Evolutionary conservation across 1,140 invertebrate species (phyloP).

Genomic region (Eurosta solidaginis): DNA sequence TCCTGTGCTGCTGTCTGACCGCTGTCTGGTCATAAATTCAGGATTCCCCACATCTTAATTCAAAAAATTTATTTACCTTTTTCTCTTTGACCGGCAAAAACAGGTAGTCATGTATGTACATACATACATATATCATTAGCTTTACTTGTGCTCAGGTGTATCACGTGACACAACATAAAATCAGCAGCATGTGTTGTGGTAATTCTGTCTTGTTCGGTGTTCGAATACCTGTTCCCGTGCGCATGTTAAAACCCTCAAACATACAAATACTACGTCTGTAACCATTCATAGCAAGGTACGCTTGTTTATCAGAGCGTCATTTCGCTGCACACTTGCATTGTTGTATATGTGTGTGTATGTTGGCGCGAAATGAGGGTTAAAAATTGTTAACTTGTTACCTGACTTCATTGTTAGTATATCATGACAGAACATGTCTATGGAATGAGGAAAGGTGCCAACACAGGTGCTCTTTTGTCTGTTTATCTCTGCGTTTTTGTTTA

Average conservation of each 20-base stretch:
- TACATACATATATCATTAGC: too few relatives aligned
- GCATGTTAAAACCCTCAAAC: constrained; percentile 39
- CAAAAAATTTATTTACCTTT: background rate
- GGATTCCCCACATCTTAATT: background rate
- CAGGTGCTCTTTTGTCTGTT: background rate
- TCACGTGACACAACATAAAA: background rate
- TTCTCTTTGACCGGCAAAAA: background rate
- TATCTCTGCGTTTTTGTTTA: background rate
- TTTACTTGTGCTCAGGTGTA: background rate
- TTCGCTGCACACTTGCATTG: too few relatives aligned
- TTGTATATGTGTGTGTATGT: too few relatives aligned
- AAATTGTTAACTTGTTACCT: background rate
- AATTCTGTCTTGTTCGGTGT: too few relatives aligned
- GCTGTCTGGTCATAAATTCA: constrained; percentile 7
- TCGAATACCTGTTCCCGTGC: constrained; percentile 45
- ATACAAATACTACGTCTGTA: background rate
- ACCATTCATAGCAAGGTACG: background rate
- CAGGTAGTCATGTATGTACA: too few relatives aligned
- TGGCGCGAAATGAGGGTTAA: constrained; percentile 5
- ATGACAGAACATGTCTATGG: background rate
- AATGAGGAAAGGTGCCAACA: background rate
- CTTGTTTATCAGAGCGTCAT: background rate
- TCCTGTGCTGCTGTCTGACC: background rate
- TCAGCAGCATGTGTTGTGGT: background rate
- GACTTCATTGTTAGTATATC: background rate